These are phyloP conservation scores for Panagrolaimus sp. DNA, from an alignment of 1,140 invertebrate species.

Conservation along the genomic window DNA sequence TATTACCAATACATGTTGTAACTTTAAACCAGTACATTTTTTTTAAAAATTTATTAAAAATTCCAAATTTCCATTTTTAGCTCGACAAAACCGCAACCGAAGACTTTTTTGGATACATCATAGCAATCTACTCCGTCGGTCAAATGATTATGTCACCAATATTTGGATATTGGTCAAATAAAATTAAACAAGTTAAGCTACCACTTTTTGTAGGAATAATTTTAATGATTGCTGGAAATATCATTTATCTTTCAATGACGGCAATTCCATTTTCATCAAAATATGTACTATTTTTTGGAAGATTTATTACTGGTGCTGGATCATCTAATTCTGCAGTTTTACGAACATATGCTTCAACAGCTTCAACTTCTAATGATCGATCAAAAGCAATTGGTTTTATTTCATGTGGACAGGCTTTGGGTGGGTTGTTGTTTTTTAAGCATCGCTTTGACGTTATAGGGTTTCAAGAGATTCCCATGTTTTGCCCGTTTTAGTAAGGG, in stretches of 20 bases:
- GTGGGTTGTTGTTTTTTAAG: too few relatives aligned
- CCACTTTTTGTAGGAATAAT: conserved; percentile 21
- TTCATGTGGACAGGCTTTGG: background rate
- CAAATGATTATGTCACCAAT: conserved; percentile 14
- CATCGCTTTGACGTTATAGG: too few relatives aligned
- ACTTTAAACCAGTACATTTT: too few relatives aligned
- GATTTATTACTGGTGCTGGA: conserved; percentile 43
- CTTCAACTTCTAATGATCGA: background rate
- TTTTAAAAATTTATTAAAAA: too few relatives aligned
- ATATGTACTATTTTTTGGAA: conserved; percentile 35
- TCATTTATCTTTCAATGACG: conserved; percentile 22
- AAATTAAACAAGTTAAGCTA: conserved; percentile 11
- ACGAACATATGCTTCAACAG: too few relatives aligned
- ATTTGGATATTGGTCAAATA: conserved; percentile 23
- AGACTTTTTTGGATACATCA: conserved; percentile 22
- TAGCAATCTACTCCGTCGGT: conserved; percentile 14
- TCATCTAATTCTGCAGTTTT: conserved; percentile 19
- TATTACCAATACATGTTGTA: too few relatives aligned
- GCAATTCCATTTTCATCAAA: background rate
- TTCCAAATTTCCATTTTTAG: too few relatives aligned
- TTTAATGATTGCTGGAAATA: conserved; percentile 31
- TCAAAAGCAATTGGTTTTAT: background rate
- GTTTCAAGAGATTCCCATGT: too few relatives aligned
- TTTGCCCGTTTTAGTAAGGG: too few relatives aligned
- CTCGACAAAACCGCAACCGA: conserved; percentile 14